Evolutionary conservation across 2,797 vertebrate species (phyloP), one percentile per base, ranked within the genome.

Genomic region (Babyrousa celebensis): DNA sequence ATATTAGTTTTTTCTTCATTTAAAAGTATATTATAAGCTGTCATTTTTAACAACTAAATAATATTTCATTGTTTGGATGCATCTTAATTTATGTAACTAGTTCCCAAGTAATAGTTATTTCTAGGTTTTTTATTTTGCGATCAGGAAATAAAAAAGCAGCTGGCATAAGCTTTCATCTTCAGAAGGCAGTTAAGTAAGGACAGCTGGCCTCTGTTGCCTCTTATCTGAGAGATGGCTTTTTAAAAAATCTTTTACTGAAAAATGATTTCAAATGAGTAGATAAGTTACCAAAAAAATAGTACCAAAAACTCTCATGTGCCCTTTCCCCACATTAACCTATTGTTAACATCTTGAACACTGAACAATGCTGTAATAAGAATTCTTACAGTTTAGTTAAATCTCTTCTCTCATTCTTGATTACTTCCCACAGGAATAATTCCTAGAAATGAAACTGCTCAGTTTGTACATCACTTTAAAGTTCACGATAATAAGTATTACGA

Each of bases 71-170:
- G 20, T 85, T 52, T 56, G 20, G n/a, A 43, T 72, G 17, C 15
- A 70, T 21, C 67, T 93, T 80, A 71, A 78, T 77, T 17, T 74
- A 88, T 20, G 3, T 40, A 68, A 52, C 40, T 60, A 94, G 29
- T 77, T 11, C 2, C 70, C 65, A 40, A 56, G n/a, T 48, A 80
- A 85, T 6, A 60, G 60, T 40, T 70, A 54, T 43, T 78, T 79
- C 72, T 78, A 88, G 52, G 52, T 83, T 84, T 84, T 62, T 12
- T 52, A 72, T 74, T 83, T 85, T 83, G 27, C 43, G 4, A 40
- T 43, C 15, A 85, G 29, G 75, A 93, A 95, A 95, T 82, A 74
- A 90, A 96, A 95, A 93, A 58, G 80, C 65, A 94, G 79, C 27
- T 94, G 58, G 80, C 72, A 74, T 82, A 12, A 14, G 75, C 71